These are phyloP conservation scores for Uromys caudimaculatus DNA, from an alignment of 2,797 vertebrate genomes.

Conservation along the genomic window DNA sequence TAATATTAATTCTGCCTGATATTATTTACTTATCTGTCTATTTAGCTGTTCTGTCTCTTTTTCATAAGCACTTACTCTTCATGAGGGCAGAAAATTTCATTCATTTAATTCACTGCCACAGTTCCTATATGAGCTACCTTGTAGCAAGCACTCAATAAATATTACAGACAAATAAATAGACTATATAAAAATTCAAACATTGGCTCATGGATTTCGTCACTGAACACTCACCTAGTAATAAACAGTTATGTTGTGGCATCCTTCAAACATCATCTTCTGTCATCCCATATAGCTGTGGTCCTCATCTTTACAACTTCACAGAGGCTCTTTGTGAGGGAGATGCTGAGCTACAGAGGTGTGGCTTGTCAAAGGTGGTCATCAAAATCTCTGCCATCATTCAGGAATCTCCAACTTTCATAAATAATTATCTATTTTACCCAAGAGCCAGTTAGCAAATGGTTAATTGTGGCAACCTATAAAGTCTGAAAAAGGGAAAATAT, in stretches of 20 bases:
- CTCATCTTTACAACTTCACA: background rate
- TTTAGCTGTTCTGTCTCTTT: background rate
- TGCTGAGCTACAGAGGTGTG: background rate
- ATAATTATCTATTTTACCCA: background rate
- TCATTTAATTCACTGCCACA: background rate
- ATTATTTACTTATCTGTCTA: background rate
- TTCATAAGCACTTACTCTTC: background rate
- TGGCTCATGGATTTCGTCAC: background rate
- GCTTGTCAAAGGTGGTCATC: background rate
- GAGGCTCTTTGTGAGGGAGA: background rate
- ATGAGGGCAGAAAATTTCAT: background rate
- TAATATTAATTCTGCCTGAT: background rate
- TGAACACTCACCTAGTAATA: background rate
- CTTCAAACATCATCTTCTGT: background rate
- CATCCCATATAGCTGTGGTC: background rate
- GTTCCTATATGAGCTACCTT: background rate
- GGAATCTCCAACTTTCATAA: slow-evolving; percentile 21
- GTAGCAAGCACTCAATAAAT: background rate
- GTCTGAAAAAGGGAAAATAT: background rate
- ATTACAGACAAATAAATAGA: slow-evolving; percentile 12
- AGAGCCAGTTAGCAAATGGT: background rate
- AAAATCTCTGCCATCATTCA: background rate
- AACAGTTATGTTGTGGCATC: background rate
- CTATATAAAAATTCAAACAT: background rate
- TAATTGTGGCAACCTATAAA: background rate